Conservation (phyloP, 2,888 invertebrate species). For the Germaria angustata region DNA sequence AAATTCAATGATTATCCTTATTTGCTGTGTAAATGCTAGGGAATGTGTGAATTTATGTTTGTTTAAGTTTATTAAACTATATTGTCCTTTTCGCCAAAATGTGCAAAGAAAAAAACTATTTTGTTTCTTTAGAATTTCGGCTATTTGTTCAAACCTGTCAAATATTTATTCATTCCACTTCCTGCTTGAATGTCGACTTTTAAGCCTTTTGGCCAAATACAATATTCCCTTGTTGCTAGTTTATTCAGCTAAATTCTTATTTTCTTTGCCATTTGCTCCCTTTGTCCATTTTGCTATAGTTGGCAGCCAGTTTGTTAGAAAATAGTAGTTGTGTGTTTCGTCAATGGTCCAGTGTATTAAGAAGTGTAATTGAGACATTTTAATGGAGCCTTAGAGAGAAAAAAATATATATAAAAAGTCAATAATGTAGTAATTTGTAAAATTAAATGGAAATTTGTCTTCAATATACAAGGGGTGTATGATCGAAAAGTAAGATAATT, state of each 20-base stretch:
- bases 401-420: background rate
- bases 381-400: constrained; percentile 36
- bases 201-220: constrained; percentile 55
- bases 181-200: constrained; percentile 34
- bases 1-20: constrained; percentile 37
- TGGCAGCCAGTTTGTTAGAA: constrained; percentile 13
- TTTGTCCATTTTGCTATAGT: constrained; percentile 1
- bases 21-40: constrained; percentile 5
- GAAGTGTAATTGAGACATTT: constrained; percentile 54
- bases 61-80: constrained; percentile 52
- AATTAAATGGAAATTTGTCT: constrained; percentile 8
- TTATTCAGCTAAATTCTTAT: constrained; percentile 34
- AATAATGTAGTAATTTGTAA: constrained; percentile 47
- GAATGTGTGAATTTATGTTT: constrained; percentile 5
- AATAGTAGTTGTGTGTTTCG: constrained; percentile 24
- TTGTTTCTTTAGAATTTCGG: constrained; percentile 14
- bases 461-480: too few species aligned
- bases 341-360: constrained; percentile 52
- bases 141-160: constrained; percentile 50
- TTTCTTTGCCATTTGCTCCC: background rate
- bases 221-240: constrained; percentile 59
- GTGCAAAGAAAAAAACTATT: background rate
- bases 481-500: too few species aligned
- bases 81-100: constrained; percentile 28
- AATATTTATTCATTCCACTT: constrained; percentile 1